These are phyloP conservation scores for Kradibia gibbosae DNA, from an alignment of 1,140 invertebrate species.

Conservation along the genomic window DNA sequence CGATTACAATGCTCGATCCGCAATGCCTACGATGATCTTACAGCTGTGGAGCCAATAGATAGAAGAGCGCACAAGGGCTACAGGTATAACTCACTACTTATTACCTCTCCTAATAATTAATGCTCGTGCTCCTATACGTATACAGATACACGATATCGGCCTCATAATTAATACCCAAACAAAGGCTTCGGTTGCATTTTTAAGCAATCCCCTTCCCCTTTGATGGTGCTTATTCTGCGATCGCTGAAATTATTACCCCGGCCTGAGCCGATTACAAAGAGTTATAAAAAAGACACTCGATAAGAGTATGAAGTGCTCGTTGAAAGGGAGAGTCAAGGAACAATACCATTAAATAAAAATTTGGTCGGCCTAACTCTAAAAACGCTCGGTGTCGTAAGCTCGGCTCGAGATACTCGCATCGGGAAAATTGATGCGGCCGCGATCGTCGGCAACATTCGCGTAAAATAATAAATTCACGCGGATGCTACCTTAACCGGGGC, in stretches of 20 bases:
- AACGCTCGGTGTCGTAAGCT: neutral
- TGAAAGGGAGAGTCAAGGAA: neutral
- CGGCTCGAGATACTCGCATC: neutral
- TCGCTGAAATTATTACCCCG: neutral
- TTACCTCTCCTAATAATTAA: too few species aligned
- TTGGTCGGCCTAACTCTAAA: neutral
- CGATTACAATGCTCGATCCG: too few species aligned
- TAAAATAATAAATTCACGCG: slow-evolving; percentile 15
- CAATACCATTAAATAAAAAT: neutral
- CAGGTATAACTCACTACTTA: too few species aligned
- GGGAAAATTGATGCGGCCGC: neutral
- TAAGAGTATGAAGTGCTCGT: neutral
- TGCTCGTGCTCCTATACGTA: too few species aligned
- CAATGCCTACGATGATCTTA: too few species aligned
- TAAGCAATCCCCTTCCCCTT: too few species aligned
- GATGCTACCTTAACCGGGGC: neutral
- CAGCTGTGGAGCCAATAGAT: too few species aligned
- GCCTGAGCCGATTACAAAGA: neutral
- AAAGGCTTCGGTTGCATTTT: too few species aligned
- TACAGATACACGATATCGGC: too few species aligned
- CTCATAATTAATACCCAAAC: too few species aligned
- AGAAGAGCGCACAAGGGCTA: too few species aligned
- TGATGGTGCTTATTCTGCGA: too few species aligned
- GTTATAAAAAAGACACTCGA: neutral
- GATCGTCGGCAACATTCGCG: neutral